Evolutionary conservation across 2,797 vertebrate species (phyloP).

Genomic region (Sebastes dallii): DNA sequence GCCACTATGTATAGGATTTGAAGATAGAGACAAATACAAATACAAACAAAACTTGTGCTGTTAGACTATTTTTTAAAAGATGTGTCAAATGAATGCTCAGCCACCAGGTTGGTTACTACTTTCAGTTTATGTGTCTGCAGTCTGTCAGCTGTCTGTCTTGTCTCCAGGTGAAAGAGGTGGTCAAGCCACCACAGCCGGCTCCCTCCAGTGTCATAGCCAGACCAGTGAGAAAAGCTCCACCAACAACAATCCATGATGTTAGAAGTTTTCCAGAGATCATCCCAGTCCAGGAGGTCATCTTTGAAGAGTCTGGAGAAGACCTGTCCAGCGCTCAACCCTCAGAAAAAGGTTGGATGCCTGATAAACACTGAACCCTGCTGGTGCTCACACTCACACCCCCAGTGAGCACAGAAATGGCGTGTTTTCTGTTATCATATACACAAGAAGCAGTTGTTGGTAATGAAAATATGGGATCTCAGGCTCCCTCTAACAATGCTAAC

Average conservation of each 20-base stretch:
- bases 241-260: conserved; percentile 65
- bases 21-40: neutral
- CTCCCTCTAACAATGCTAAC: no score
- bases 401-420: neutral
- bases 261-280: conserved; percentile 71
- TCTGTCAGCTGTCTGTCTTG: conserved; percentile 3
- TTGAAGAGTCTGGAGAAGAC: conserved; percentile 68
- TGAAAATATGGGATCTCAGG: no score
- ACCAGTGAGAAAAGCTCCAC: conserved; percentile 73
- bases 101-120: neutral
- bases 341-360: conserved; percentile 58
- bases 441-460: no score
- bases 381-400: neutral
- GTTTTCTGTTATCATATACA: no score
- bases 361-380: neutral
- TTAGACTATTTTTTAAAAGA: neutral
- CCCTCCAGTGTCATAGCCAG: conserved; percentile 62
- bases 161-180: conserved; percentile 60
- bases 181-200: conserved; percentile 53
- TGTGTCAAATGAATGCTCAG: neutral
- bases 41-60: neutral
- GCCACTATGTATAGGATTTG: neutral
- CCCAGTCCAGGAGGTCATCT: conserved; percentile 70
- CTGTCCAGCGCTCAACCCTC: conserved; percentile 62
- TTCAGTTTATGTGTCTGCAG: neutral